These are phyloP conservation scores for Bombyx huttoni DNA, from an alignment of 2,888 invertebrate genomes.

Conservation along the genomic window DNA sequence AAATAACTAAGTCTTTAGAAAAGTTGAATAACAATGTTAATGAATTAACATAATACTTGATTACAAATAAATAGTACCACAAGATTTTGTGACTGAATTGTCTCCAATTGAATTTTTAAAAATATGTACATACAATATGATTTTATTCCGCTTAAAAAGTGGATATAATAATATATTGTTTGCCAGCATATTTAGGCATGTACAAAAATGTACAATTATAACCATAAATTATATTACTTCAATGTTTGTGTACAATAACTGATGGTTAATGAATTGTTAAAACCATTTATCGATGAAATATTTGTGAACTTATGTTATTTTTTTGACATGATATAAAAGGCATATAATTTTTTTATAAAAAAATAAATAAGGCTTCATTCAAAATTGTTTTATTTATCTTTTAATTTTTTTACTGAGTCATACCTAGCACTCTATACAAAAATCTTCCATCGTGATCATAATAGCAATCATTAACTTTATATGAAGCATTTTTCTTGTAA, in stretches of 20 bases:
- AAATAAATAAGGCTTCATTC: constrained; percentile 54
- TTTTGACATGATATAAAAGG: constrained; percentile 43
- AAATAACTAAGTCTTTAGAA: too few relatives aligned
- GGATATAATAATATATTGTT: constrained; percentile 4
- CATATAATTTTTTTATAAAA: constrained; percentile 63
- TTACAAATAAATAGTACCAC: too few relatives aligned
- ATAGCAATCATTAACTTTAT: constrained; percentile 83
- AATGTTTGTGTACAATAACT: constrained; percentile 5
- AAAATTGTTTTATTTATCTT: constrained; percentile 40
- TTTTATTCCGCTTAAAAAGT: not conserved
- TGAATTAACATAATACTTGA: too few relatives aligned
- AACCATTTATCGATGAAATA: constrained; percentile 25
- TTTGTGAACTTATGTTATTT: constrained; percentile 29
- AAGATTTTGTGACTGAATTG: too few relatives aligned
- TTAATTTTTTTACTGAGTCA: constrained; percentile 37
- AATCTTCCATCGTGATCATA: constrained; percentile 87
- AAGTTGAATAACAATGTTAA: too few relatives aligned
- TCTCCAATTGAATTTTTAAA: too few relatives aligned
- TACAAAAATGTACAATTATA: constrained; percentile 12
- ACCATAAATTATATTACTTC: not conserved
- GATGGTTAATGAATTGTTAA: constrained; percentile 14
- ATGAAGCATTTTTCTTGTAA: constrained; percentile 76
- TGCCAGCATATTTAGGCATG: constrained; percentile 3
- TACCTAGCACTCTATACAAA: constrained; percentile 83
- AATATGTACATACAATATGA: constrained; percentile 10